These are phyloP conservation scores for Zosterops hypoxanthus DNA, from an alignment of 2,113 vertebrate genomes.

Conservation along the genomic window DNA sequence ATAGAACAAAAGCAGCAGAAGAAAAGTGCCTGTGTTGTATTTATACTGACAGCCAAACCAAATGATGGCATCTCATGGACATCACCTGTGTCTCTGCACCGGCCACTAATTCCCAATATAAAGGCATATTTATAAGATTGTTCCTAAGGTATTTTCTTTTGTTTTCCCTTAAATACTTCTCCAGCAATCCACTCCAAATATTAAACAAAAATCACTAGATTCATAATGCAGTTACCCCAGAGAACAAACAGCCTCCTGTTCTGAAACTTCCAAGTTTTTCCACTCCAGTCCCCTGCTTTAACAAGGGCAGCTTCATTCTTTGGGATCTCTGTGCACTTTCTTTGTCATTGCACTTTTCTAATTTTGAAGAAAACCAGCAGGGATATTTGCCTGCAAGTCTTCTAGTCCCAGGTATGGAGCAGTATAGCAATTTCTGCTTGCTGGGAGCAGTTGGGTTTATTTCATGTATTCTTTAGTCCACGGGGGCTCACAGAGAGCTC, in stretches of 20 bases:
- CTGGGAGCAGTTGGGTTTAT: not conserved
- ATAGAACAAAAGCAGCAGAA: not conserved
- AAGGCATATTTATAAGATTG: not conserved
- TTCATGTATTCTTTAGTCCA: not conserved
- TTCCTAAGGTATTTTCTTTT: not conserved
- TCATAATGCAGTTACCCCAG: not conserved
- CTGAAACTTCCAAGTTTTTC: not conserved
- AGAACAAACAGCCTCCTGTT: not conserved
- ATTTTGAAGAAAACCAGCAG: not conserved
- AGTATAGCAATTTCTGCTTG: not conserved
- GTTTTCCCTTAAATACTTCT: not conserved
- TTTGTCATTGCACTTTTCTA: not conserved
- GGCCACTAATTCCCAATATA: not conserved
- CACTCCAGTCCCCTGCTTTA: not conserved
- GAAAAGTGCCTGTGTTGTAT: not conserved
- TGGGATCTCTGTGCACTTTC: not conserved
- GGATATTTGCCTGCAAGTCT: not conserved
- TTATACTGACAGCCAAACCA: not conserved
- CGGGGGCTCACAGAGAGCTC: not conserved
- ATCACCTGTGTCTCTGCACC: not conserved
- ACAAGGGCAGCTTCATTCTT: not conserved
- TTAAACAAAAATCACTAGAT: not conserved
- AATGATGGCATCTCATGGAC: not conserved
- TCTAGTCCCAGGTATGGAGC: not conserved
- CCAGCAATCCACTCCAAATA: not conserved